Evolutionary conservation across 2,888 invertebrate genomes (phyloP).

Genomic region (Lasius fuliginosus): DNA sequence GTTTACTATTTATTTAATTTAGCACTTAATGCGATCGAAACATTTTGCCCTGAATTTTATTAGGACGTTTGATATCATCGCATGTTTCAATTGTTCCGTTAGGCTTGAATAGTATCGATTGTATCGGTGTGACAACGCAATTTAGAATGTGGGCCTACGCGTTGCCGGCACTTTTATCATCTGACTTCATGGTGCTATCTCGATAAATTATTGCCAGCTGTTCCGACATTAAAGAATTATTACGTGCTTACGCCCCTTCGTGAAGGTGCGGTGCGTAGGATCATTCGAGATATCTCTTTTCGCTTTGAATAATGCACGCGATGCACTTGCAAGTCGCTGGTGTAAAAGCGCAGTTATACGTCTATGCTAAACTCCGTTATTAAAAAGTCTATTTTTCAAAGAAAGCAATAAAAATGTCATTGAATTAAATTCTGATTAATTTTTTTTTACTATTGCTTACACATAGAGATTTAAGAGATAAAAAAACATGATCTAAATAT

Average conservation of each 20-base stretch:
- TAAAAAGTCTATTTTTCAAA: background rate
- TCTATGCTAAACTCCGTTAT: background rate
- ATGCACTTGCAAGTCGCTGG: slow-evolving; percentile 20
- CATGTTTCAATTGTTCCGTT: background rate
- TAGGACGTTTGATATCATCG: slow-evolving; percentile 3
- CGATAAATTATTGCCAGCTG: slow-evolving; percentile 52
- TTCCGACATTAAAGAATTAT: slow-evolving; percentile 56
- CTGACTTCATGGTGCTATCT: slow-evolving; percentile 48
- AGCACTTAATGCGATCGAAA: background rate
- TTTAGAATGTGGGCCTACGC: slow-evolving; percentile 8
- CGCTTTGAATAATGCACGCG: slow-evolving; percentile 27
- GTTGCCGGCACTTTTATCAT: slow-evolving; percentile 43
- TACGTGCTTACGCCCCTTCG: slow-evolving; percentile 49
- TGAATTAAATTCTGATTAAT: background rate
- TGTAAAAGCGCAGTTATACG: slow-evolving; percentile 13
- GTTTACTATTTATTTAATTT: slow-evolving; percentile 8
- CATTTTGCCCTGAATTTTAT: background rate
- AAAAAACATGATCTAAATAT: background rate
- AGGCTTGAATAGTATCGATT: slow-evolving; percentile 3
- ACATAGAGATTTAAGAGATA: background rate
- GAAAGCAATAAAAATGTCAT: background rate
- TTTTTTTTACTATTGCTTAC: background rate
- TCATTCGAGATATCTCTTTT: slow-evolving; percentile 38
- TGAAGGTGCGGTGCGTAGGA: slow-evolving; percentile 47
- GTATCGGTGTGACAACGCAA: slow-evolving; percentile 9